Percentiles rank a stretch among this genome's conserved stretches.
Conservation (phyloP, 1,140 invertebrate species). For the Brevipalpus yothersi region DNA sequence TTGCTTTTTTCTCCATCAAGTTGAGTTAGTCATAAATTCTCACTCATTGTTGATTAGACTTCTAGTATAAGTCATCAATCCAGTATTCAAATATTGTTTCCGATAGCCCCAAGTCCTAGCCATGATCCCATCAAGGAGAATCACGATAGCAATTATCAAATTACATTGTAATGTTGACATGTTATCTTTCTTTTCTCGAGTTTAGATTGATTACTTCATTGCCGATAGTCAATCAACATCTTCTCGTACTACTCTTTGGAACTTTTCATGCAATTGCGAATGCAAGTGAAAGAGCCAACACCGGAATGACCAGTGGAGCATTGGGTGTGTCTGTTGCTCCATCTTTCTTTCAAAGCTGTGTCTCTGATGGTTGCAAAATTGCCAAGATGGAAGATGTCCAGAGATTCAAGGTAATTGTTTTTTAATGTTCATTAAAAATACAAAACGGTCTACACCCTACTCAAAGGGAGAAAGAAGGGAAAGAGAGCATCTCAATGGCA, state of each 20-base stretch:
- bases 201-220: slow-evolving; percentile 66
- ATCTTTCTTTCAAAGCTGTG: slow-evolving; percentile 91
- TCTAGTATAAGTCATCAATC: slow-evolving; percentile 1
- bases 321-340: slow-evolving; percentile 78
- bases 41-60: too few relatives aligned
- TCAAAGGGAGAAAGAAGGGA: too few relatives aligned
- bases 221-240: slow-evolving; percentile 64
- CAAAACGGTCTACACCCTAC: too few relatives aligned
- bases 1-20: too few relatives aligned
- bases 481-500: too few relatives aligned
- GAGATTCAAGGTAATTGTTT: slow-evolving; percentile 70
- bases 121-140: background rate
- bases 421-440: too few relatives aligned
- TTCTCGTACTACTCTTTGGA: slow-evolving; percentile 81
- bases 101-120: background rate
- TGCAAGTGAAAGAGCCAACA: slow-evolving; percentile 59
- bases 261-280: slow-evolving; percentile 88
- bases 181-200: slow-evolving; percentile 22
- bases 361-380: slow-evolving; percentile 59
- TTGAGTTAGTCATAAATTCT: too few relatives aligned
- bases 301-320: slow-evolving; percentile 88
- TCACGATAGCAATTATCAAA: too few relatives aligned
- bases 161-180: too few relatives aligned
- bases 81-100: slow-evolving; percentile 3
- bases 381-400: slow-evolving; percentile 83